Base-by-base conservation (phyloP, 2,113 vertebrate species). In the Vulpes vulpes region DNA sequence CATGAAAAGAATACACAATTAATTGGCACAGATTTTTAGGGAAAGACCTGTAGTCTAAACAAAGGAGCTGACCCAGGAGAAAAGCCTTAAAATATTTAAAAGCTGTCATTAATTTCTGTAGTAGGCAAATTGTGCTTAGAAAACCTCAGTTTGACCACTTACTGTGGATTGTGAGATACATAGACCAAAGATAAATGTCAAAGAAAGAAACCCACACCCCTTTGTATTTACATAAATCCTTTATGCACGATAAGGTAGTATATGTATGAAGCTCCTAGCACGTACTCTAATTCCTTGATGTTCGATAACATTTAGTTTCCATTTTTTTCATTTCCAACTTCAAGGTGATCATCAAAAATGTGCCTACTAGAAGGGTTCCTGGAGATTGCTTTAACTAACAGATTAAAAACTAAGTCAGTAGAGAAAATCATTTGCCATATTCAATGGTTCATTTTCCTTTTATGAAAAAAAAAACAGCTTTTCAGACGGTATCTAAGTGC, bases 61-160 rank as follows among this genome's bases (percentile, higher is more conserved):
- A 25, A 30, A 32, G 11, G 16, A 25, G 23, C 38, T 90, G 87
- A n/a, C 14, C 19, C 71, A 55, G 3, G 19, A 87, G 4, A n/a
- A 85, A 69, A 65, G 2, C 35, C 2, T 30, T 91, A n/a, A 71
- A 95, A 95, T 43, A 38, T 19, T 62, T 88, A 91, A 82, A 93
- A 53, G 7, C 15, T 92, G 8, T 0, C 17, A 43, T 85, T 94
- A 32, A 69, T 94, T 82, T 82, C 32, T 4, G 7, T 53, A 49
- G 43, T 59, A 35, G 49, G 15, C 16, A 96, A 85, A 89, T 20
- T 73, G 27, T 65, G 19, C 20, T n/a, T 38, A 38, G n/a, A 73
- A 85, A 84, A 80, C 11, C 11, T 93, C 14, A 51, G 65, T 53
- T 88, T 91, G 60, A 90, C 12, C 32, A 11, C 15, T 87, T 83